A percentile compares a stretch with the other conserved stretches of the same genome.
Evolutionary conservation across 2,888 invertebrate genomes (phyloP).

Genomic region (Zhuqinia jingwanae): DNA sequence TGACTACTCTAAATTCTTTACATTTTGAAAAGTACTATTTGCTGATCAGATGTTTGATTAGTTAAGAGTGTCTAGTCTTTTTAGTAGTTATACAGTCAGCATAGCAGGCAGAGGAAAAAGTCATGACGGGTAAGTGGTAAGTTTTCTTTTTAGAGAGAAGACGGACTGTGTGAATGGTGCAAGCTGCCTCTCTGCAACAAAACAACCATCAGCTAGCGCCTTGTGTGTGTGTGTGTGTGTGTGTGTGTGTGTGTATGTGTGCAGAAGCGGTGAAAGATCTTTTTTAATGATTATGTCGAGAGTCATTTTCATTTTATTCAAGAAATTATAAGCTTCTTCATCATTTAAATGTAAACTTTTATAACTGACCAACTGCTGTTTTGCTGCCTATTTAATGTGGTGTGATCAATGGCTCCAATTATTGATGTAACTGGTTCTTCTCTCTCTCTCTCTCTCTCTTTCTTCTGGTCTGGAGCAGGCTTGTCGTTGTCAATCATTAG

Average conservation of each 20-base stretch:
- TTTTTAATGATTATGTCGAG: conserved; percentile 49
- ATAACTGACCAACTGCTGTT: conserved; percentile 41
- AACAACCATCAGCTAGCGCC: not conserved
- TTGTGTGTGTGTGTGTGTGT: not conserved
- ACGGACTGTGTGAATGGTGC: too few relatives aligned
- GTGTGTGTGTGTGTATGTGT: not conserved
- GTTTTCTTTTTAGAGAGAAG: not conserved
- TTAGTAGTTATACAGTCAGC: not conserved
- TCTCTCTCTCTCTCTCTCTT: too few relatives aligned
- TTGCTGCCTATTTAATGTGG: not conserved
- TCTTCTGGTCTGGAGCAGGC: conserved; percentile 1
- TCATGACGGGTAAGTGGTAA: not conserved
- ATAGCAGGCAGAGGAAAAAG: not conserved
- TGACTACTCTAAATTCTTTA: not conserved
- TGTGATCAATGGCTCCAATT: conserved; percentile 22
- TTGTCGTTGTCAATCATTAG: conserved; percentile 48
- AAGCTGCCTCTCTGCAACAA: not conserved
- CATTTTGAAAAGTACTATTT: not conserved
- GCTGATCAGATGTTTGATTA: conserved; percentile 44
- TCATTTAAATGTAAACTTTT: not conserved
- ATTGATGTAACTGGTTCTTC: conserved; percentile 26
- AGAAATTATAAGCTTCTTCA: conserved; percentile 2
- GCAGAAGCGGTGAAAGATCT: conserved; percentile 10
- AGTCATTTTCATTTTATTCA: conserved; percentile 23
- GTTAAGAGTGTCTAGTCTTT: not conserved